phyloP scores from a whole-genome alignment of 2,797 vertebrate genomes.

The Miichthys miiuy region DNA sequence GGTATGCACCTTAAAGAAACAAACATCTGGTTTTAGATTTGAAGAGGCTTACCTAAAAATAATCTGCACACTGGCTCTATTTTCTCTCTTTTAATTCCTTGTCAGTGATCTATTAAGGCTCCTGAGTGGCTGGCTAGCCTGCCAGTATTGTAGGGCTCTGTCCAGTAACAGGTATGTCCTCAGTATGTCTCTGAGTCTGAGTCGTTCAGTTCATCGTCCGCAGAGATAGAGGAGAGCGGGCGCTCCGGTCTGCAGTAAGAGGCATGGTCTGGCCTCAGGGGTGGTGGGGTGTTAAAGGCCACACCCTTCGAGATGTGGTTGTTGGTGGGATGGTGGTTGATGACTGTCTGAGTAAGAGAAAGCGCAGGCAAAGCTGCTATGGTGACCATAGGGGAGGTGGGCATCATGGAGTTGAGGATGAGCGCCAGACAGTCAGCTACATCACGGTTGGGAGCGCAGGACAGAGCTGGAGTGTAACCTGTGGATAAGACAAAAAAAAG shows the following conservation, averaged over 20 bases:
- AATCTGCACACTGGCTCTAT: slow-evolving; percentile 32
- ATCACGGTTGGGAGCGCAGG: slow-evolving; percentile 95
- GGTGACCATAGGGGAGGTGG: slow-evolving; percentile 90
- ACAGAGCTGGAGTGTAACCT: slow-evolving; percentile 85
- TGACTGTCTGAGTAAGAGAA: slow-evolving; percentile 87
- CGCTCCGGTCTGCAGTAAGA: slow-evolving; percentile 91
- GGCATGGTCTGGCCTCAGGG: slow-evolving; percentile 89
- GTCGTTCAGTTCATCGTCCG: slow-evolving; percentile 95
- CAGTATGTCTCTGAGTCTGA: slow-evolving; percentile 98
- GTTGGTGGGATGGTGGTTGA: slow-evolving; percentile 87
- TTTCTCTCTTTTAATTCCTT: slow-evolving; percentile 25
- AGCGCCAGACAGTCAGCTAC: slow-evolving; percentile 97
- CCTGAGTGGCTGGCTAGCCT: slow-evolving; percentile 78
- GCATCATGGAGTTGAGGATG: slow-evolving; percentile 98
- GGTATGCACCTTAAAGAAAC: slow-evolving; percentile 45
- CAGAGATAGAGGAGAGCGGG: slow-evolving; percentile 87
- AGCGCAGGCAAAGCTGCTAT: slow-evolving; percentile 87
- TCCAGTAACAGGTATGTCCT: slow-evolving; percentile 41
- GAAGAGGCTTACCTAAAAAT: slow-evolving; percentile 53
- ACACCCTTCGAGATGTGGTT: slow-evolving; percentile 91
- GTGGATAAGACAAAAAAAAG: background rate
- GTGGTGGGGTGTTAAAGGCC: slow-evolving; percentile 90
- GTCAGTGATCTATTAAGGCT: slow-evolving; percentile 71
- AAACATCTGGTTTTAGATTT: slow-evolving; percentile 42
- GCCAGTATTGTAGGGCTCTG: slow-evolving; percentile 45